Percentiles rank a stretch among this genome's conserved stretches.
phyloP scores from a whole-genome alignment of 1,140 invertebrate genomes.

The Ceratina australensis region DNA sequence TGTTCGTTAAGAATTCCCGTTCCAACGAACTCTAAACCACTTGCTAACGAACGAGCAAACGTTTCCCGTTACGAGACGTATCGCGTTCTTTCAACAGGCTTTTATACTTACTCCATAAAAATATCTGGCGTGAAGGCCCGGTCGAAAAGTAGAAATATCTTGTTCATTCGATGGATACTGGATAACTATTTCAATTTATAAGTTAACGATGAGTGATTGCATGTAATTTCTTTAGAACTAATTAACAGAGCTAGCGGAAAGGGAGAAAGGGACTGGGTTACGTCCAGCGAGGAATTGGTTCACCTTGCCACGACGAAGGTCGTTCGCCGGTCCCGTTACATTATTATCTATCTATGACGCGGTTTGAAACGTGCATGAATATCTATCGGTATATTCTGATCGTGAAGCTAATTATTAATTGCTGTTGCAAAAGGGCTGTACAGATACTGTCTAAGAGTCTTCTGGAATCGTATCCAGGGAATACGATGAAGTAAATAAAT shows the following conservation, averaged over 20 bases:
- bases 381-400: not conserved
- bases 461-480: too few relatives aligned
- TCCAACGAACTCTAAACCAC: not conserved
- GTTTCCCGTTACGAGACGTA: not conserved
- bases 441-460: too few relatives aligned
- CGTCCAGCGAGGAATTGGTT: not conserved
- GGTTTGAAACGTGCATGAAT: not conserved
- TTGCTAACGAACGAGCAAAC: slow-evolving; percentile 1
- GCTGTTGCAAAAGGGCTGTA: too few relatives aligned
- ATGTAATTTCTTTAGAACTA: not conserved
- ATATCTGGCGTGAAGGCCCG: too few relatives aligned
- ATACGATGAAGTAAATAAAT: too few relatives aligned
- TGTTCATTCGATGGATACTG: too few relatives aligned
- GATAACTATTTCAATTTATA: too few relatives aligned
- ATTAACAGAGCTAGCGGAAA: not conserved
- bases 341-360: slow-evolving; percentile 37
- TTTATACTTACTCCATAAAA: too few relatives aligned
- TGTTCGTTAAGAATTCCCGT: slow-evolving; percentile 7
- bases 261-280: not conserved
- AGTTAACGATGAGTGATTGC: too few relatives aligned
- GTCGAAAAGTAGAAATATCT: too few relatives aligned
- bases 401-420: not conserved
- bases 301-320: slow-evolving; percentile 47
- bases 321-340: slow-evolving; percentile 49
- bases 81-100: not conserved